Evolutionary conservation across 2,113 vertebrate genomes (phyloP), one percentile per base, ranked within the genome.

Genomic region (Regulus satrapa): DNA sequence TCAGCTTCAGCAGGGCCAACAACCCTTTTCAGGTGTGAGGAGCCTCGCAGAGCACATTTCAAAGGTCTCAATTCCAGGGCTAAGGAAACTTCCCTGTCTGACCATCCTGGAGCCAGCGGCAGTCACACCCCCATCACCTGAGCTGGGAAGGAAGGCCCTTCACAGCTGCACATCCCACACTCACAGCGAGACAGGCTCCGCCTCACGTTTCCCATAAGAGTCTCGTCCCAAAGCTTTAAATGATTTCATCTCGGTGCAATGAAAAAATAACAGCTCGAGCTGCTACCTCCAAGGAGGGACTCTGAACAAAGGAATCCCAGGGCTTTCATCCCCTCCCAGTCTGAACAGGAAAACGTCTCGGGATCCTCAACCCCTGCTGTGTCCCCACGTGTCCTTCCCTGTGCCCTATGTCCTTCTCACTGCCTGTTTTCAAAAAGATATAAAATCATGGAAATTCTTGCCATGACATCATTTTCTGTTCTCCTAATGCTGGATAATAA

Each of bases 251-350:
- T 66, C 17, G 45, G 23, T 73, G 16, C 24, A 45, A 20, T 5
- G n/a, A 38, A 8, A 74, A 59, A 59, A 21, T n/a, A 38, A 46
- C 52, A 61, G 38, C 61, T 46, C 2, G 2, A 59, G 61, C 19
- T 18, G 19, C 38, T 45, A n/a, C 45, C 59, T 59, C n/a, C 0
- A 1, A 46, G 23, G 5, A 25, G 14, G 14, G 29, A 24, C 41
- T 28, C 4, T 0, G 0, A 46, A 61, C 45, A 59, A 59, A 52
- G 69, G 61, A 74, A 40, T 14, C 8, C 24, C 28, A 9, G 19
- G 38, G 45, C 3, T 89, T 67, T 75, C 31, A 26, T 40, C 14
- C n/a, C 69, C 17, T 40, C 24, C 7, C 6, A 26, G 45, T 8
- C 24, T 26, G 13, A 40, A 32, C 26, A 73, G 67, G 58, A 63